Conservation (phyloP, 2,888 invertebrate genomes). For the Agapostemon virescens region DNA sequence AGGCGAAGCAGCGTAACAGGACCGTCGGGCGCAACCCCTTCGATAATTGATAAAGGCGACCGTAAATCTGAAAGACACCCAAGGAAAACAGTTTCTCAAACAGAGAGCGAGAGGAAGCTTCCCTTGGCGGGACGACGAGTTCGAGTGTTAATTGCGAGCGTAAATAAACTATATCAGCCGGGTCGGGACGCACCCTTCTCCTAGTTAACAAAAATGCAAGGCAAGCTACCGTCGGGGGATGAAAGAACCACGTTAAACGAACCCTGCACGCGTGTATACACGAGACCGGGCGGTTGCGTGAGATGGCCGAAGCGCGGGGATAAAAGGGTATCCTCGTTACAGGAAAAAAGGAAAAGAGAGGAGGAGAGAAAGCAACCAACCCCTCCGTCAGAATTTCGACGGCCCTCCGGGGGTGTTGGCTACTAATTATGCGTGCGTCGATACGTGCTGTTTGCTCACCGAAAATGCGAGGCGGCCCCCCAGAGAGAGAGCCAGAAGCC, state of each 20-base stretch:
- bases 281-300: slow-evolving; percentile 45
- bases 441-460: slow-evolving; percentile 77
- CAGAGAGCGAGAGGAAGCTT: not conserved
- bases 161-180: slow-evolving; percentile 50
- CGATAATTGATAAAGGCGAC: not conserved
- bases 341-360: slow-evolving; percentile 46
- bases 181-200: slow-evolving; percentile 42
- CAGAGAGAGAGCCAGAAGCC: slow-evolving; percentile 54
- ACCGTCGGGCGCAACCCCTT: not conserved
- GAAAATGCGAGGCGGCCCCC: slow-evolving; percentile 65
- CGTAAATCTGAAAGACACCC: slow-evolving; percentile 3
- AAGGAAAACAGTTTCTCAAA: slow-evolving; percentile 17
- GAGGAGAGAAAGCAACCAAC: slow-evolving; percentile 11
- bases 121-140: not conserved
- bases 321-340: slow-evolving; percentile 66
- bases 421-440: slow-evolving; percentile 76
- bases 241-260: slow-evolving; percentile 56
- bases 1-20: not conserved
- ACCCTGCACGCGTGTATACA: slow-evolving; percentile 49
- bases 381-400: slow-evolving; percentile 62
- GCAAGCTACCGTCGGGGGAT: slow-evolving; percentile 37
- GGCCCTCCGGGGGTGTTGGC: slow-evolving; percentile 68
- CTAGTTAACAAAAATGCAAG: slow-evolving; percentile 55
- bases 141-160: slow-evolving; percentile 52
- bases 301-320: slow-evolving; percentile 53